These are phyloP conservation scores for Sturnus vulgaris DNA, from an alignment of 2,113 vertebrate genomes.

Conservation along the genomic window DNA sequence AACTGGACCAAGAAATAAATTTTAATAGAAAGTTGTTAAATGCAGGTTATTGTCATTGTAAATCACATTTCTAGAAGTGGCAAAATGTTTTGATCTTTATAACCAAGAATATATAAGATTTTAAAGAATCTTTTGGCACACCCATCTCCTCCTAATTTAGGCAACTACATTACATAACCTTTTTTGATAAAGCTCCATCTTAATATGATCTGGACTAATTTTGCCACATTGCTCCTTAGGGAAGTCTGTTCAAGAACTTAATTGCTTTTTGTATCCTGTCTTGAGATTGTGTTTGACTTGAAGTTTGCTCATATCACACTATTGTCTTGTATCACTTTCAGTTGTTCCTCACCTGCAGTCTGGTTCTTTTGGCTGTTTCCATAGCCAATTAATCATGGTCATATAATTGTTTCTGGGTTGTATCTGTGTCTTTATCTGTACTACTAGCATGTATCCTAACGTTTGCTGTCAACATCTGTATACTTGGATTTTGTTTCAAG, in stretches of 20 bases:
- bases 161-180: not conserved
- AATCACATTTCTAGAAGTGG: not conserved
- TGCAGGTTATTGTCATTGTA: not conserved
- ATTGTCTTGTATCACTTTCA: not conserved
- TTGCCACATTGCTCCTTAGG: not conserved
- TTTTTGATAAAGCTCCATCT: not conserved
- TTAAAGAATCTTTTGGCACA: not conserved
- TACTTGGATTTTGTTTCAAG: not conserved
- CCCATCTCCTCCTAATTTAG: not conserved
- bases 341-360: not conserved
- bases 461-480: rapidly evolving
- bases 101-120: not conserved
- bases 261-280: not conserved
- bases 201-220: not conserved
- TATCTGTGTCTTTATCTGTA: not conserved
- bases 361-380: not conserved
- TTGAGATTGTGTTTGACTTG: not conserved
- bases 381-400: not conserved
- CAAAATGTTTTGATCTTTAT: not conserved
- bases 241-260: not conserved
- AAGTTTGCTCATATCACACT: not conserved
- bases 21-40: not conserved
- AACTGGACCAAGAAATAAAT: not conserved
- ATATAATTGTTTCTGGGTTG: not conserved
- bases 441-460: not conserved